These are phyloP conservation scores for Sebastes iracundus DNA, from an alignment of 2,797 vertebrate species.

Conservation along the genomic window DNA sequence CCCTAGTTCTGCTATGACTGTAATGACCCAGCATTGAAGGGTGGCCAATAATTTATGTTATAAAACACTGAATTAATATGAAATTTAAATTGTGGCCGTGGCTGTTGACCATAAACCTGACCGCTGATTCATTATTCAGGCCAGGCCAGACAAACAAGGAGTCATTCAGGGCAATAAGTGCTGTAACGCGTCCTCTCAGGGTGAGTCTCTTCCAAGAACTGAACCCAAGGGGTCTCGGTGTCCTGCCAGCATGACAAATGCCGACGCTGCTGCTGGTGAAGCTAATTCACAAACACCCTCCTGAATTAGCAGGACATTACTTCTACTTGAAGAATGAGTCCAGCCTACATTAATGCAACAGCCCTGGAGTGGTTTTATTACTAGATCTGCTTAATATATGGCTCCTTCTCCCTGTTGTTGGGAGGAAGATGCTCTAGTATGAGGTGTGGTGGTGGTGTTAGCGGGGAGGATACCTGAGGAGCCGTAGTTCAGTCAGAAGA, in stretches of 20 bases:
- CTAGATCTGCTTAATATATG: background rate
- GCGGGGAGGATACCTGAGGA: slow-evolving; percentile 85
- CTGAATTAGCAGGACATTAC: slow-evolving; percentile 32
- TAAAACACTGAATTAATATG: background rate
- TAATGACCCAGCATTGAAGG: background rate
- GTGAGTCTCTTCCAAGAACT: slow-evolving; percentile 36
- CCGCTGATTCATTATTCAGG: slow-evolving; percentile 35
- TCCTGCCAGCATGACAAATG: slow-evolving; percentile 52
- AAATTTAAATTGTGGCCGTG: background rate
- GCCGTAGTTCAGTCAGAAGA: slow-evolving; percentile 90
- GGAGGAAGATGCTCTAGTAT: background rate
- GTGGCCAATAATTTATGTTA: background rate
- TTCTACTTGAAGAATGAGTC: slow-evolving; percentile 38
- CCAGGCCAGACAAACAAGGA: slow-evolving; percentile 15
- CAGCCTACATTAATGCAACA: slow-evolving; percentile 14
- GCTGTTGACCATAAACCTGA: background rate
- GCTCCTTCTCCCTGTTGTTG: background rate
- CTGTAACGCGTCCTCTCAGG: slow-evolving; percentile 11
- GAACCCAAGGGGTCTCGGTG: slow-evolving; percentile 31
- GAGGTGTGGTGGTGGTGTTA: no score
- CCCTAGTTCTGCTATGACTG: background rate
- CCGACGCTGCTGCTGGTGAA: background rate
- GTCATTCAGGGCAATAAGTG: slow-evolving; percentile 35
- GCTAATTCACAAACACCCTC: slow-evolving; percentile 40
- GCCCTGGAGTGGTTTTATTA: background rate